phyloP scores from a whole-genome alignment of 2,113 vertebrate genomes.

The Romanogobio albipinnatus region DNA sequence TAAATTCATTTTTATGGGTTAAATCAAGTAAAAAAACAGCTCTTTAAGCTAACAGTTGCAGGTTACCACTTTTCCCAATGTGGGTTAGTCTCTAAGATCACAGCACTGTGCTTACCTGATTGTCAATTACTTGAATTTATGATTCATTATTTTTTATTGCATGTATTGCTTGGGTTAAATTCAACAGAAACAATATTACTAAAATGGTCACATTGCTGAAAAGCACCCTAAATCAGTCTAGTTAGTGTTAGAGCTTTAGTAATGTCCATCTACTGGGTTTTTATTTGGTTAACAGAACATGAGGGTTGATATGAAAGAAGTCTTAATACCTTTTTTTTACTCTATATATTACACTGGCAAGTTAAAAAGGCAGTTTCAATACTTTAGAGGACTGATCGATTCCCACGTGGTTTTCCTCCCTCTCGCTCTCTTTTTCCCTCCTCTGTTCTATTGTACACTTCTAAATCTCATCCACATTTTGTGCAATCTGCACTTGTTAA shows the following conservation, averaged over 20 bases:
- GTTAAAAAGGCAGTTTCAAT: slow-evolving; percentile 64
- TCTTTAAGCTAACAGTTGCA: too few relatives aligned
- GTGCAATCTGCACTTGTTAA: slow-evolving; percentile 58
- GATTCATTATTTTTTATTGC: too few relatives aligned
- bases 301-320: slow-evolving; percentile 25
- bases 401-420: slow-evolving; percentile 57
- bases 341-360: slow-evolving; percentile 57
- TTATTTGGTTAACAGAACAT: neutral
- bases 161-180: neutral
- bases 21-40: too few relatives aligned
- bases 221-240: neutral
- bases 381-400: slow-evolving; percentile 55
- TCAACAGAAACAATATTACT: neutral
- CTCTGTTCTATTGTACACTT: slow-evolving; percentile 33
- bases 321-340: slow-evolving; percentile 23
- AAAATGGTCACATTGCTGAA: neutral
- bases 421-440: neutral
- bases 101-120: neutral
- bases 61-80: too few relatives aligned
- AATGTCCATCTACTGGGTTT: neutral
- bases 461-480: slow-evolving; percentile 54
- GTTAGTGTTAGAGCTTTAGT: neutral
- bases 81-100: slow-evolving; percentile 11
- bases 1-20: too few relatives aligned
- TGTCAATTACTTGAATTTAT: too few relatives aligned